Evolutionary conservation across 2,113 vertebrate species (phyloP), one percentile per base, ranked within the genome.

Genomic region (Petrocephalus microphthalmus): DNA sequence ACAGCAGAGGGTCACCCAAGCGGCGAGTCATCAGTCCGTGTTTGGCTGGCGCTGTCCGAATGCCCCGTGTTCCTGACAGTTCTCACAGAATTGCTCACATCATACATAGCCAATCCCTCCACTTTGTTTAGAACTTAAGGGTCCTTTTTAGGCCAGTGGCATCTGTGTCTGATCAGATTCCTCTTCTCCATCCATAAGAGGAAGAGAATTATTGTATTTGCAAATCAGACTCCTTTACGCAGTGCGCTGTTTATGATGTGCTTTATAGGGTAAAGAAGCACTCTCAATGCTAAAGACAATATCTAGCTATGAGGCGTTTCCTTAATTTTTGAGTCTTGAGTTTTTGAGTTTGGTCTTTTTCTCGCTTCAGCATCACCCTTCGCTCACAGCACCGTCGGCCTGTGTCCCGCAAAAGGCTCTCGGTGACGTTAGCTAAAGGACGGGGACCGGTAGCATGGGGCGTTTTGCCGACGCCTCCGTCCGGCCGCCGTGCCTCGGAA

Each of bases 1-100:
- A 67, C 33, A 51, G 60, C 17, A 53, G 11, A 89, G 71, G 86
- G 88, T 89, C 67, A 51, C 78, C 78, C 42, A 51, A 19, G n/a
- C 84, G 51, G 20, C 67, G 56, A 84, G 64, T 87, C 88, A 87
- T 84, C 33, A 45, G 74, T 64, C 33, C 17, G 56, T 64, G 56
- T 86, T 25, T 60, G 85, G 17, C 22, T 86, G 54, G n/a, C 56
- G 17, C 64, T 85, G 52, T 51, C 84, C 22, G 87, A 49, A 52
- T n/a, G 29, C 78, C 53, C 29, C n/a, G 5, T 84, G 57, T 90
- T 89, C 56, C 87, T 78, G 47, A 8, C 54, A 64, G 19, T 47
- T 67, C 37, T 51, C 29, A 29, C 57, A 88, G 57, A 17, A 52
- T 64, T 86, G 45, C 85, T 88, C 74, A 88, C 53, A 78, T 52